A percentile compares a stretch with the other conserved stretches of the same genome.
These are phyloP conservation scores for Neomicropteryx cornuta DNA, from an alignment of 1,140 invertebrate species.

Conservation along the genomic window DNA sequence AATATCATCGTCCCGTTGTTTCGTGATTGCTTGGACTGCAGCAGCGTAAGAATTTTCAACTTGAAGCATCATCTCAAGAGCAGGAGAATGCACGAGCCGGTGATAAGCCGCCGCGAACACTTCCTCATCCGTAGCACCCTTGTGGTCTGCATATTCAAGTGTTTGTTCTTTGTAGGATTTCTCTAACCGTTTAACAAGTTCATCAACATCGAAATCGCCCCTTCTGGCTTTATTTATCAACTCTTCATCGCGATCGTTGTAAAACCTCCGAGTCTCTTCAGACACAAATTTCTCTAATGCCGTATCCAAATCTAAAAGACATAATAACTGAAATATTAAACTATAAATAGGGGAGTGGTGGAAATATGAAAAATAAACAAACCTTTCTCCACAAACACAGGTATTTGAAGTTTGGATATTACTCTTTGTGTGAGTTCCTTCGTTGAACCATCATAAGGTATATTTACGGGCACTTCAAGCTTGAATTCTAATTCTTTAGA, in stretches of 20 bases:
- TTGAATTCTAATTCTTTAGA: slow-evolving; percentile 41
- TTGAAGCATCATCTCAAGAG: slow-evolving; percentile 63
- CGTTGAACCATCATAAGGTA: slow-evolving; percentile 45
- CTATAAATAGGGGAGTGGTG: no score
- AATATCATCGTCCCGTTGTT: slow-evolving; percentile 53
- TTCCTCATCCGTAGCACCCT: slow-evolving; percentile 61
- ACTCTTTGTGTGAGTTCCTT: slow-evolving; percentile 55
- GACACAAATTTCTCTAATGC: slow-evolving; percentile 38
- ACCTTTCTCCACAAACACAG: slow-evolving; percentile 52
- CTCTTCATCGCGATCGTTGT: slow-evolving; percentile 43
- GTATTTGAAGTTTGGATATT: slow-evolving; percentile 57
- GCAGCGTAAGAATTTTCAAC: slow-evolving; percentile 69
- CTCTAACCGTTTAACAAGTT: slow-evolving; percentile 34
- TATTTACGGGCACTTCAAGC: slow-evolving; percentile 48
- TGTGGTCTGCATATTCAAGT: slow-evolving; percentile 51
- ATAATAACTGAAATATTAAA: no score
- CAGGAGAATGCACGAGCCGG: slow-evolving; percentile 69
- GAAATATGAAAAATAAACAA: slow-evolving; percentile 14
- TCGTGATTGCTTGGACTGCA: slow-evolving; percentile 53
- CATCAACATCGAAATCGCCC: slow-evolving; percentile 29
- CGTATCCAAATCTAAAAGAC: slow-evolving; percentile 36
- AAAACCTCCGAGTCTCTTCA: slow-evolving; percentile 39
- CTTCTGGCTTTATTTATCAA: slow-evolving; percentile 34
- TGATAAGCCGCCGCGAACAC: slow-evolving; percentile 73
- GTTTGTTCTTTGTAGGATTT: slow-evolving; percentile 38